Evolutionary conservation across 2,797 vertebrate species (phyloP).

Genomic region (Sebastes elongatus): DNA sequence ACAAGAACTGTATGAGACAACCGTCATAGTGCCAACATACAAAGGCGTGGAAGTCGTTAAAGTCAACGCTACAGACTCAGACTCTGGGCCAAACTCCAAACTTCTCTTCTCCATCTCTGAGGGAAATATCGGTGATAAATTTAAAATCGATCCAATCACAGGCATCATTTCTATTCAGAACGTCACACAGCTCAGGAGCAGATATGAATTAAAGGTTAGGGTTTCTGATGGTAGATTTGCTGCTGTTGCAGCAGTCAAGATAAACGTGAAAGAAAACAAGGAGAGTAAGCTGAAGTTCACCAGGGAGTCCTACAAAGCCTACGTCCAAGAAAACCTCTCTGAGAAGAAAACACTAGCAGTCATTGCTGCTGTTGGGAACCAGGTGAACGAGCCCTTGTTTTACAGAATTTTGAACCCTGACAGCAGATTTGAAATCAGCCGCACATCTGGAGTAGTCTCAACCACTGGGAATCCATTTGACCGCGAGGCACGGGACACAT

Average conservation of each 20-base stretch:
- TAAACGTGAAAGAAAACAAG: conserved; percentile 93
- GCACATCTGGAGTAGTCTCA: conserved; percentile 93
- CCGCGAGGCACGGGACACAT: conserved; percentile 88
- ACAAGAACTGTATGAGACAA: conserved; percentile 88
- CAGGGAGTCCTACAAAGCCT: conserved; percentile 88
- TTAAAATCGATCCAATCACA: conserved; percentile 85
- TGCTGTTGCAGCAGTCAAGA: conserved; percentile 87
- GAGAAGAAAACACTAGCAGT: conserved; percentile 91
- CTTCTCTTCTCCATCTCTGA: conserved; percentile 93
- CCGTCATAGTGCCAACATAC: conserved; percentile 91
- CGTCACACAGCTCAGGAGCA: conserved; percentile 92
- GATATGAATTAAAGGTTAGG: conserved; percentile 92
- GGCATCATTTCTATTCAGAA: conserved; percentile 92
- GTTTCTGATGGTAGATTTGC: conserved; percentile 95
- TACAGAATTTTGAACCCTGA: conserved; percentile 95
- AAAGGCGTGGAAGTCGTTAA: conserved; percentile 90
- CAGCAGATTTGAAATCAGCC: conserved; percentile 91
- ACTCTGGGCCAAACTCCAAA: conserved; percentile 90
- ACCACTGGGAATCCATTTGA: conserved; percentile 95
- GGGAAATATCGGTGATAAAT: conserved; percentile 98
- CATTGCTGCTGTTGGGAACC: conserved; percentile 91
- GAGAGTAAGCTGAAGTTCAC: conserved; percentile 91
- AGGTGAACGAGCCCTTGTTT: conserved; percentile 94
- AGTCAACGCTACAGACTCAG: conserved; percentile 91
- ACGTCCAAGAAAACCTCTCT: conserved; percentile 89